Evolutionary conservation across 2,113 vertebrate species (phyloP), one percentile per base, ranked within the genome.

Genomic region (Phaethon lepturus): DNA sequence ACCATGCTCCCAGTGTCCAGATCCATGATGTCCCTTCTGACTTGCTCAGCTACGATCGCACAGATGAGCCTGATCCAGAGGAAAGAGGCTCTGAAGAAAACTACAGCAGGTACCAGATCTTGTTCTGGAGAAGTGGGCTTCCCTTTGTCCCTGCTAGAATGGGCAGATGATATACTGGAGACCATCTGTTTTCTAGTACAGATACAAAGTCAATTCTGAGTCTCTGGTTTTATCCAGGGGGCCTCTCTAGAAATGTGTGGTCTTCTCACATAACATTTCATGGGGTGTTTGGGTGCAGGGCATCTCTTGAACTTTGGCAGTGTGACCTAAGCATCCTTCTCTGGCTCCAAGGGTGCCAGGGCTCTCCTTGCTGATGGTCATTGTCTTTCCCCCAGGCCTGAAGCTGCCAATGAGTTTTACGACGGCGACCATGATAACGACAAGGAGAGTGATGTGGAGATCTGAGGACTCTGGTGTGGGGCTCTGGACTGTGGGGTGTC

Each of bases 351-450:
- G 59, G 29, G 8, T 47, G 29, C 25, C 25, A 9, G 40, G n/a
- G 42, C 74, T 95, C 35, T 56, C 74, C 91, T 91, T 2, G 0
- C 62, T 97, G 31, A 80, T n/a, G 24, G 5, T 17, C 15, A 14
- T 66, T 93, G n/a, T 88, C 72, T 92, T 42, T 81, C 40, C 82
- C 94, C n/a, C 97, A 99, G 99, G 97, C 99, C 99, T 13, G 99
- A 99, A 96, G 99, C 99, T 87, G 97, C 99, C 69, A 99, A 99
- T 7, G 99, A 99, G 87, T 99, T 99, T 93, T 99, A 99, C 13
- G 99, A 99, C 0, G 99, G 99, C 24, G 99, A 99, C 97, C 99
- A 99, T 8, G 99, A 99, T 98, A 99, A 99, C 0, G 99, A 99
- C 98, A 99, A 99, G 95, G 99, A 99, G 98, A 99, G 99, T 1